Evolutionary conservation across 2,797 vertebrate genomes (phyloP).

Genomic region (Benthosema pterotum): DNA sequence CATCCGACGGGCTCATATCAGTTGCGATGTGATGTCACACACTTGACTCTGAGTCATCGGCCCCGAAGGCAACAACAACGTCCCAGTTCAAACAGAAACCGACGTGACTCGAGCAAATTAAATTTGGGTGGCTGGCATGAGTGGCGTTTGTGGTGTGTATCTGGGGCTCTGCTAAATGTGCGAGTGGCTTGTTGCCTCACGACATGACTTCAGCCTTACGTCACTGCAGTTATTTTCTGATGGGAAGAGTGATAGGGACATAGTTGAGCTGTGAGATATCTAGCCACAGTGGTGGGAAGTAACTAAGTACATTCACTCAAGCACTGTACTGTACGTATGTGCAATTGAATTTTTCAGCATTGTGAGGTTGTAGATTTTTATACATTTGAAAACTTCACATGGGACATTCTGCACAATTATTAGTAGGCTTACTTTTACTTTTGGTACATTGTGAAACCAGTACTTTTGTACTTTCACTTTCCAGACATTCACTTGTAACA

Average conservation of each 20-base stretch:
- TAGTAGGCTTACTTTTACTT: too few species aligned
- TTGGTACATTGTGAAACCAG: too few species aligned
- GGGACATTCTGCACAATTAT: too few species aligned
- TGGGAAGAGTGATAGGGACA: slow-evolving; percentile 34
- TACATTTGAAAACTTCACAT: too few species aligned
- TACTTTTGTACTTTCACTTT: too few species aligned
- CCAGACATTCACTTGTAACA: too few species aligned
- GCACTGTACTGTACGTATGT: too few species aligned
- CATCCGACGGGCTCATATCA: slow-evolving; percentile 24
- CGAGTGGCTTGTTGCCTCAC: slow-evolving; percentile 63
- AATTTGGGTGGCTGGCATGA: slow-evolving; percentile 23
- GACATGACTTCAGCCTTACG: slow-evolving; percentile 46
- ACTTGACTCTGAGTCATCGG: too few species aligned
- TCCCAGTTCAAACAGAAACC: slow-evolving; percentile 45
- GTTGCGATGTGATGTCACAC: slow-evolving; percentile 13
- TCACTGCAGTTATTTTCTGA: slow-evolving; percentile 47
- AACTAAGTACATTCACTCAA: too few species aligned
- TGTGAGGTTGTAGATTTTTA: too few species aligned
- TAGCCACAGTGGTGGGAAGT: too few species aligned
- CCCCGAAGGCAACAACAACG: slow-evolving; percentile 15
- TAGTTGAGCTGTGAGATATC: slow-evolving; percentile 41
- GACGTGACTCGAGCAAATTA: slow-evolving; percentile 5
- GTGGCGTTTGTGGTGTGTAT: slow-evolving; percentile 38
- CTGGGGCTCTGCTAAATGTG: slow-evolving; percentile 44
- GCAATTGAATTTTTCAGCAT: too few species aligned